These are phyloP conservation scores for Lacanobia oleracea DNA, from an alignment of 2,888 invertebrate species.

Conservation along the genomic window DNA sequence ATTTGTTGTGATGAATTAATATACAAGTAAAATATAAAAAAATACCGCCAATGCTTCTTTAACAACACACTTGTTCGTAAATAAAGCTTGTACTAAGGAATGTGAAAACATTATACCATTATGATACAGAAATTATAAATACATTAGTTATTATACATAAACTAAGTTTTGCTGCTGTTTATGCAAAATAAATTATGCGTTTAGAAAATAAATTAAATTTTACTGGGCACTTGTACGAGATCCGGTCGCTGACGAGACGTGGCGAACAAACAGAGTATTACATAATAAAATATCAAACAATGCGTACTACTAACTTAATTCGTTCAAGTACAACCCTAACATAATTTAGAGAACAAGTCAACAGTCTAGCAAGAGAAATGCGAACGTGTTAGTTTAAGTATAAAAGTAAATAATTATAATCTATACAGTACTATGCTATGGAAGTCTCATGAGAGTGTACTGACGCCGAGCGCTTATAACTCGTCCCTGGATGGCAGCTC, in stretches of 20 bases:
- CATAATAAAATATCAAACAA: conserved; percentile 73
- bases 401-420: conserved; percentile 85
- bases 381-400: conserved; percentile 76
- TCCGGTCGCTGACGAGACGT: conserved; percentile 47
- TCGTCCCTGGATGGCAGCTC: conserved; percentile 94
- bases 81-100: conserved; percentile 81
- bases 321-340: conserved; percentile 73
- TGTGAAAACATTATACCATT: conserved; percentile 79
- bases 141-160: conserved; percentile 76
- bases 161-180: conserved; percentile 81
- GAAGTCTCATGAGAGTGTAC: conserved; percentile 82
- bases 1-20: conserved; percentile 78
- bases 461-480: conserved; percentile 91
- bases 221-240: conserved; percentile 67
- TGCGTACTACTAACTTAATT: conserved; percentile 56
- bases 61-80: conserved; percentile 81
- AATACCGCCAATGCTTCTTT: conserved; percentile 69
- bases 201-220: conserved; percentile 78
- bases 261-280: conserved; percentile 73
- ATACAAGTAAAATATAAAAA: conserved; percentile 70
- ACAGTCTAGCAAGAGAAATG: conserved; percentile 86
- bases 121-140: conserved; percentile 91
- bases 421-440: conserved; percentile 88
- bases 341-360: conserved; percentile 77
- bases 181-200: conserved; percentile 84